Percentiles rank a stretch among this genome's conserved stretches.
These are phyloP conservation scores for Acinonyx jubatus DNA, from an alignment of 2,113 vertebrate genomes.

Conservation along the genomic window DNA sequence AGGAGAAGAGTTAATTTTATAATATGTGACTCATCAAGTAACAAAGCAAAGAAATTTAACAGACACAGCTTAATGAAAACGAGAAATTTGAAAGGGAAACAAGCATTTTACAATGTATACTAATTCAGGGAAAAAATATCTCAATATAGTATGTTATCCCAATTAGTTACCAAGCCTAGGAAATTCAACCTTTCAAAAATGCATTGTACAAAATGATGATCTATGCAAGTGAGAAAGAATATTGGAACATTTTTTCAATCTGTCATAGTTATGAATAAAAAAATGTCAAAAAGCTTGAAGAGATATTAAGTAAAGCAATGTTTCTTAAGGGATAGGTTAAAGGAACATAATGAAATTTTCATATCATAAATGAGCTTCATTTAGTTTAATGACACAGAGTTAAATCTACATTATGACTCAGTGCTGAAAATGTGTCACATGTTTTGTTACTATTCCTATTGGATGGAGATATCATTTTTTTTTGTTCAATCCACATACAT, in stretches of 20 bases:
- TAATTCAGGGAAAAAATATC: slow-evolving; percentile 54
- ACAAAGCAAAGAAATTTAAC: slow-evolving; percentile 24
- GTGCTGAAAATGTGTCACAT: background rate
- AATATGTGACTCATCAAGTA: slow-evolving; percentile 25
- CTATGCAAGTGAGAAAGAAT: background rate
- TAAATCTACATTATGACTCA: background rate
- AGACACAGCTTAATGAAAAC: slow-evolving; percentile 35
- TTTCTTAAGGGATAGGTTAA: background rate
- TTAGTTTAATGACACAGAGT: background rate
- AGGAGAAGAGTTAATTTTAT: slow-evolving; percentile 29
- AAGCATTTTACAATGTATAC: slow-evolving; percentile 24
- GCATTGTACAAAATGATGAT: background rate
- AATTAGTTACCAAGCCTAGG: slow-evolving; percentile 31
- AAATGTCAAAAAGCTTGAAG: background rate
- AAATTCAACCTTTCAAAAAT: slow-evolving; percentile 10
- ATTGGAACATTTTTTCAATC: background rate
- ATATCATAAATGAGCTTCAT: background rate
- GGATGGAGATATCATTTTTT: background rate
- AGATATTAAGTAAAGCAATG: background rate
- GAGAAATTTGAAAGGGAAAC: slow-evolving; percentile 55
- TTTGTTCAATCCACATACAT: background rate
- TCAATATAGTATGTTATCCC: slow-evolving; percentile 10
- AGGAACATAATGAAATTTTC: background rate
- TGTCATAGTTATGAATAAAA: background rate
- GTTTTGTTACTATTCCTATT: background rate